Evolutionary conservation across 2,797 vertebrate genomes (phyloP), one percentile per base, ranked within the genome.

Genomic region (Novumbra hubbsi): DNA sequence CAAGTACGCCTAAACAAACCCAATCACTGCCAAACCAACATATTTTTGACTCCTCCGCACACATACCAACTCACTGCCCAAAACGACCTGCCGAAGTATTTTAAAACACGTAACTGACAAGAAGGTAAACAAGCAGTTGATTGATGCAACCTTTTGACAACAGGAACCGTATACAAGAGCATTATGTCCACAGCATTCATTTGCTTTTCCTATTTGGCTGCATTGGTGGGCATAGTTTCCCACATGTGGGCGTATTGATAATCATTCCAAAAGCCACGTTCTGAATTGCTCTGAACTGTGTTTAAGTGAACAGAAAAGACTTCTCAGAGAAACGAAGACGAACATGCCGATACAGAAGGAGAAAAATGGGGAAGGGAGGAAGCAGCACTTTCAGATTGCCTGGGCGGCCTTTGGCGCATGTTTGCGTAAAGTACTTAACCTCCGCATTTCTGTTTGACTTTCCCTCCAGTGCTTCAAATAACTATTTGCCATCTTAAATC

Each of bases 1-100:
- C 11, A 45, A 45, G 41, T 45, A 11, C 41, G 14, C 9, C 41
- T 12, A 11, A 45, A 45, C 41, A 45, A 45, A 45, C 41, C 41
- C 1, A 27, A 11, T 64, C 21, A 11, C 30, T 73, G 77, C 52
- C 63, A 76, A 67, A 38, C 71, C 0, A 52, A 45, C 63, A 73
- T 24, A 52, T 52, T 79, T 74, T 77, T 3, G 32, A 81, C 80
- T 71, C 83, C 78, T 68, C 75, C 63, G 17, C 80, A 75, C 45
- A n/a, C 65, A 78, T 80, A 75, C 73, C 69, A 78, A 68, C 8
- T 77, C 60, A 67, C 65, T 34, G 30, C 73, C 14, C 62, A 27
- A 55, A 30, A 60, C 75, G 76, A 83, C 77, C 81, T 28, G 52
- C 6, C 17, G 55, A 78, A 74, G 72, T 70, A 57, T 57, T 57